Conservation (phyloP, 2,797 vertebrate genomes). For the Melanotaenia maccullochi region DNA sequence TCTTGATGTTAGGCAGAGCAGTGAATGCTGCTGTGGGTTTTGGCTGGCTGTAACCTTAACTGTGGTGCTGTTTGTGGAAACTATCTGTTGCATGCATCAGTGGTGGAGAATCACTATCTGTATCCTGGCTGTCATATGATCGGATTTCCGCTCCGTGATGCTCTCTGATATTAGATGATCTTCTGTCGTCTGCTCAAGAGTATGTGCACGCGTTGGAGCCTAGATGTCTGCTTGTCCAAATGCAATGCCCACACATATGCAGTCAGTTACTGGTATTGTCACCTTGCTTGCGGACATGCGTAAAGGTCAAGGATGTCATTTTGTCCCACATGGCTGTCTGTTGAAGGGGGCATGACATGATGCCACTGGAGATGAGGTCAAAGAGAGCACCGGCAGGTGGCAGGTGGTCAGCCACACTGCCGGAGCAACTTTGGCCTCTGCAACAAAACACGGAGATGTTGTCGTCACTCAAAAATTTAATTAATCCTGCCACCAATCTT, state of each 20-base stretch:
- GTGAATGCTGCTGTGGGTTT: conserved; percentile 20
- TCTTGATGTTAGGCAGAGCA: conserved; percentile 59
- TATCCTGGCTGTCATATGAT: conserved; percentile 79
- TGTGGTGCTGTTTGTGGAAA: conserved; percentile 72
- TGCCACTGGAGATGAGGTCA: conserved; percentile 70
- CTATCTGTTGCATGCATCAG: conserved; percentile 77
- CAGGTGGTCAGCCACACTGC: conserved; percentile 62
- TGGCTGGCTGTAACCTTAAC: conserved; percentile 70
- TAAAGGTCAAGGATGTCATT: conserved; percentile 71
- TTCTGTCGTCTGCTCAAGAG: conserved; percentile 38
- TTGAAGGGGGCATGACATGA: conserved; percentile 49
- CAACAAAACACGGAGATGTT: conserved; percentile 50
- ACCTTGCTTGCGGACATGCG: conserved; percentile 58
- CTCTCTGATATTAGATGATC: conserved; percentile 81
- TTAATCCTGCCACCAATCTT: conserved; percentile 46
- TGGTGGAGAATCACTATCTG: conserved; percentile 76
- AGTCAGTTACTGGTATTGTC: conserved; percentile 60
- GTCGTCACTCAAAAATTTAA: conserved; percentile 63
- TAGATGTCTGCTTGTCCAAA: conserved; percentile 17
- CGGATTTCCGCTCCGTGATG: conserved; percentile 76
- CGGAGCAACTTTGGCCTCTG: conserved; percentile 39
- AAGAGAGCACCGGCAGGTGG: conserved; percentile 66
- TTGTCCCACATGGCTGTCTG: conserved; percentile 63
- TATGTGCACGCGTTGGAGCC: conserved; percentile 23
- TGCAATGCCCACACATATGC: conserved; percentile 34